A percentile compares a stretch with the other conserved stretches of the same genome.
Evolutionary conservation across 1,140 invertebrate species (phyloP).

Genomic region (Macrosteles quadrilineatus): DNA sequence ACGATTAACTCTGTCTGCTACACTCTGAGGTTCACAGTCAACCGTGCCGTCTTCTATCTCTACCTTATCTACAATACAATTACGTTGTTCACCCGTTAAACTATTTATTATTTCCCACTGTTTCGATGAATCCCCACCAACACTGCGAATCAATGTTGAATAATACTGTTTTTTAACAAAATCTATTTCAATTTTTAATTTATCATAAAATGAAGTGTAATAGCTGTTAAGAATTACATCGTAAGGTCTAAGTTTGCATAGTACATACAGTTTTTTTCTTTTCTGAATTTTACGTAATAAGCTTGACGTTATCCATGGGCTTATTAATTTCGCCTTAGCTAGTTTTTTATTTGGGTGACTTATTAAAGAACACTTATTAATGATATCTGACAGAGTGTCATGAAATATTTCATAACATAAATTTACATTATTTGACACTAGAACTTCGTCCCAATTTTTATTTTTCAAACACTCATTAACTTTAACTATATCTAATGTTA

Average conservation of each 20-base stretch:
- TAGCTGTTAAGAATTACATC: constrained; percentile 1
- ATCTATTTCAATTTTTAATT: constrained; percentile 21
- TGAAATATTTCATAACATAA: too few species aligned
- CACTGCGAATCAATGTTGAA: constrained; percentile 9
- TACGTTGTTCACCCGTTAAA: not conserved
- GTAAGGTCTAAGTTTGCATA: constrained; percentile 1
- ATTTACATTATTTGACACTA: too few species aligned
- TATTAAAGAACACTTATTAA: not conserved
- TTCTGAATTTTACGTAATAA: not conserved
- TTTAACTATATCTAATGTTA: not conserved
- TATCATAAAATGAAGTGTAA: not conserved
- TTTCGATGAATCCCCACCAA: not conserved
- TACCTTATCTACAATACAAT: constrained; percentile 1
- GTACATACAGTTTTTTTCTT: constrained; percentile 11
- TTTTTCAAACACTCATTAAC: too few species aligned
- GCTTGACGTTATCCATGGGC: constrained; percentile 8
- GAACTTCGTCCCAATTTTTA: too few species aligned
- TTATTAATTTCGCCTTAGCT: constrained; percentile 18
- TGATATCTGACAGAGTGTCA: too few species aligned
- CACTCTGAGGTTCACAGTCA: not conserved
- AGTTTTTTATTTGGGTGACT: not conserved
- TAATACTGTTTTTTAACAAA: not conserved
- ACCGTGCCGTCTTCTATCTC: not conserved
- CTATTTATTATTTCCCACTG: constrained; percentile 7
- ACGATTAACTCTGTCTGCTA: not conserved